Base-by-base conservation (phyloP, 2,888 invertebrate genomes). In the Anagyrus pseudococci region DNA sequence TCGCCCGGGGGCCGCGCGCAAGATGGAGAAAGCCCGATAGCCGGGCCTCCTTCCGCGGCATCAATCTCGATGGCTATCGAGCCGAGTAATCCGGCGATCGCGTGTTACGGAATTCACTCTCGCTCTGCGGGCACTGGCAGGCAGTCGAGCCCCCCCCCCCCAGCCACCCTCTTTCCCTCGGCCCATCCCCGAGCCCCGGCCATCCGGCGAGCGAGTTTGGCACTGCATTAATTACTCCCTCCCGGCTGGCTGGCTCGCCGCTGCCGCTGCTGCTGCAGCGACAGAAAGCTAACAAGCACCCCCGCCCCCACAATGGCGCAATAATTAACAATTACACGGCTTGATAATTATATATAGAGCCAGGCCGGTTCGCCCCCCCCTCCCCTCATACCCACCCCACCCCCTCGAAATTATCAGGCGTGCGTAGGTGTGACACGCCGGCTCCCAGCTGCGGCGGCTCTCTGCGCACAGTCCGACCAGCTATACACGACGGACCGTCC, bases 281-380 rank as follows among this genome's bases (percentile, higher is more conserved):
- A n/a, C n/a, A n/a, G n/a, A n/a, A n/a, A n/a, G n/a, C n/a, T n/a
- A n/a, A n/a, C n/a, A n/a, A n/a, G n/a, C n/a, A n/a, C n/a, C n/a
- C n/a, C n/a, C n/a, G n/a, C 33, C 33, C 7, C 33, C 7, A 78
- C 78, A 77, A 77, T 78, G 70, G 77, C 67, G 72, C 74, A 76
- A 77, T 78, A 78, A 79, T 79, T 77, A 79, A 78, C 77, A 79
- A 79, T 79, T 78, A 78, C 72, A 71, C 73, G 70, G 74, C 71
- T 72, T 74, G 75, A 74, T 77, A 78, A 79, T 79, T 77, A 75
- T 75, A 75, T 73, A 75, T 70, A 72, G 69, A 67, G 26, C 15
- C 22, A 26, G n/a, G 17, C 19, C 22, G 13, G 55, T n/a, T n/a
- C n/a, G n/a, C n/a, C n/a, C n/a, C n/a, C n/a, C n/a, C n/a, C n/a